phyloP scores from a whole-genome alignment of 2,888 invertebrate genomes.

The Anorthoa munda region DNA sequence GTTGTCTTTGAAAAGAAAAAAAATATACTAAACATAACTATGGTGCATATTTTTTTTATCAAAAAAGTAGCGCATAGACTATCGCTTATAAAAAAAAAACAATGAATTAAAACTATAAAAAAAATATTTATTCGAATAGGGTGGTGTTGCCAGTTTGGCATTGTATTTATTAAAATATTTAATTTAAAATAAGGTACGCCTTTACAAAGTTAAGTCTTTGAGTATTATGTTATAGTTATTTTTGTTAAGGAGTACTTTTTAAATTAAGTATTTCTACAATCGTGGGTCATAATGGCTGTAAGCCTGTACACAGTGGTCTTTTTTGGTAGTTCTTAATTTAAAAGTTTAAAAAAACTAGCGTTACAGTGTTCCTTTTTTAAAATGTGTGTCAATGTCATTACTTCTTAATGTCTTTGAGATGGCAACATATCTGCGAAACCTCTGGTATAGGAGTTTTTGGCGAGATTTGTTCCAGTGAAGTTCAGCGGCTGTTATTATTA shows the following conservation, averaged over 20 bases:
- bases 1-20: conserved; percentile 62
- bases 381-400: no score
- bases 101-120: conserved; percentile 46
- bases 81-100: conserved; percentile 54
- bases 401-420: no score
- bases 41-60: conserved; percentile 66
- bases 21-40: conserved; percentile 32
- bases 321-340: neutral
- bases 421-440: no score
- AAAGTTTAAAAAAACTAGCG: no score
- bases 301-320: conserved; percentile 25
- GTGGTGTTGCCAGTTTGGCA: conserved; percentile 46
- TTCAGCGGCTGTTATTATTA: no score
- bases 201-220: conserved; percentile 42
- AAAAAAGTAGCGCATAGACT: conserved; percentile 55
- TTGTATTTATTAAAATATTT: conserved; percentile 61
- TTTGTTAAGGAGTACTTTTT: conserved; percentile 51
- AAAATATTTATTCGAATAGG: conserved; percentile 62
- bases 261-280: conserved; percentile 43
- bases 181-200: conserved; percentile 55
- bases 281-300: conserved; percentile 21
- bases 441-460: no score
- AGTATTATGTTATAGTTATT: conserved; percentile 57
- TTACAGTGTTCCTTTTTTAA: no score
- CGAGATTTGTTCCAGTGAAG: no score